Conservation (phyloP, 1,140 invertebrate genomes). For the Harpegnathos saltator region DNA sequence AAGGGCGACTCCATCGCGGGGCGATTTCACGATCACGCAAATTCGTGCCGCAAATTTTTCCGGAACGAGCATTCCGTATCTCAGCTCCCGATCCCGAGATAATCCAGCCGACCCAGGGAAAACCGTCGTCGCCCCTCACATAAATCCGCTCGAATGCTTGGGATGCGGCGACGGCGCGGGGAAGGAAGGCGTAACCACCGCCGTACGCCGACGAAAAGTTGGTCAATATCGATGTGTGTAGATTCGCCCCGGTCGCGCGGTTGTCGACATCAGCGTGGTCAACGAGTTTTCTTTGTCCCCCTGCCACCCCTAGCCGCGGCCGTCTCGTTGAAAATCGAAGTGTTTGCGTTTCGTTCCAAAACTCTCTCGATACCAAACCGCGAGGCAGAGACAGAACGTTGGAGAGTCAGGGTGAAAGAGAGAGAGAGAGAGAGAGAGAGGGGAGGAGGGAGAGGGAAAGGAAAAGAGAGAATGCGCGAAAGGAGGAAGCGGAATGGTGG, state of each 20-base stretch:
- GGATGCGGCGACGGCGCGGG: background rate
- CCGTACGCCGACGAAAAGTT: constrained; percentile 55
- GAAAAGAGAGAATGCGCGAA: background rate
- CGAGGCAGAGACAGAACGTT: background rate
- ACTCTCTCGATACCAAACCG: constrained; percentile 18
- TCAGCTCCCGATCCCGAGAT: constrained; percentile 47
- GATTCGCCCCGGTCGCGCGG: constrained; percentile 59
- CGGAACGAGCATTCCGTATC: constrained; percentile 47
- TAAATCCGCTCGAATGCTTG: constrained; percentile 50
- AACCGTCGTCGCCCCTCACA: constrained; percentile 36
- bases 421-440: background rate
- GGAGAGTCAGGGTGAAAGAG: background rate
- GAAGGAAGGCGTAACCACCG: constrained; percentile 30
- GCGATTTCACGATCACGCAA: constrained; percentile 16
- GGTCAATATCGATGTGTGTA: constrained; percentile 70
- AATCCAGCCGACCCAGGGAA: constrained; percentile 48
- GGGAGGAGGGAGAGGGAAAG: background rate
- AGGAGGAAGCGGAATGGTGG: background rate
- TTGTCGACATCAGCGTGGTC: constrained; percentile 64
- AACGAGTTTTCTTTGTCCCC: constrained; percentile 64
- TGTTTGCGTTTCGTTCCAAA: constrained; percentile 68
- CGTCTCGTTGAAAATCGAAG: constrained; percentile 68
- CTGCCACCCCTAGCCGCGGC: background rate
- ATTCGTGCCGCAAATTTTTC: constrained; percentile 53
- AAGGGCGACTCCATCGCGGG: background rate